A percentile compares a stretch with the other conserved stretches of the same genome.
Evolutionary conservation across 2,888 invertebrate species (phyloP).

Genomic region (Caenorhabditis virilis): DNA sequence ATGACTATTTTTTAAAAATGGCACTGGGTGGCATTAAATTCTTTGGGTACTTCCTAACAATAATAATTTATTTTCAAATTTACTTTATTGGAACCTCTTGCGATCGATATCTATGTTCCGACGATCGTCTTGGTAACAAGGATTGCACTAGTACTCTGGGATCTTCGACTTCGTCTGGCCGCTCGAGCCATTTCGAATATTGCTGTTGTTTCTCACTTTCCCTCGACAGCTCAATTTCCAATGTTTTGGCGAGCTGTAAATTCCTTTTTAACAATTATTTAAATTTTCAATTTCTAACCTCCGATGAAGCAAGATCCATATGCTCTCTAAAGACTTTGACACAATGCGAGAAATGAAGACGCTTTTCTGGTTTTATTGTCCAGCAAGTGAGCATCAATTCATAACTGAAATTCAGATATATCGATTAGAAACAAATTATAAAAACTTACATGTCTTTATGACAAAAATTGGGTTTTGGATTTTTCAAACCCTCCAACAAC

Average conservation of each 20-base stretch:
- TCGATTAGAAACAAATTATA: neutral
- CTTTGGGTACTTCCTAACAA: too few relatives aligned
- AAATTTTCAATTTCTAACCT: constrained; percentile 12
- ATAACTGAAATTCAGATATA: constrained; percentile 71
- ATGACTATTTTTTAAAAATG: too few relatives aligned
- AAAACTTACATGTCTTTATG: constrained; percentile 78
- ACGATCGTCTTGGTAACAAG: neutral
- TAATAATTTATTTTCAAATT: too few relatives aligned
- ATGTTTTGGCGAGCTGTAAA: constrained; percentile 34
- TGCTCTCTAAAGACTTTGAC: constrained; percentile 30
- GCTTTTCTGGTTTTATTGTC: constrained; percentile 78
- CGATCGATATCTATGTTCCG: constrained; percentile 8
- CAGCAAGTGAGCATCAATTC: constrained; percentile 86
- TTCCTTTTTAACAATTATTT: constrained; percentile 42
- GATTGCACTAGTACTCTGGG: constrained; percentile 4
- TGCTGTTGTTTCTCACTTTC: constrained; percentile 34
- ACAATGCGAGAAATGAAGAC: constrained; percentile 78
- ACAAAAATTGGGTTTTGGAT: constrained; percentile 84
- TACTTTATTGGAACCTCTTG: constrained; percentile 1
- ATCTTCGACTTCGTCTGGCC: constrained; percentile 8
- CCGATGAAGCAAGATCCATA: constrained; percentile 15
- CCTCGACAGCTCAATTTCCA: constrained; percentile 23
- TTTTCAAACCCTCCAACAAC: constrained; percentile 82
- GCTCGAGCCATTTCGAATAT: constrained; percentile 13
- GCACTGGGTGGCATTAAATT: too few relatives aligned